Conservation (phyloP, 2,888 invertebrate species). For the Tholera decimalis region DNA sequence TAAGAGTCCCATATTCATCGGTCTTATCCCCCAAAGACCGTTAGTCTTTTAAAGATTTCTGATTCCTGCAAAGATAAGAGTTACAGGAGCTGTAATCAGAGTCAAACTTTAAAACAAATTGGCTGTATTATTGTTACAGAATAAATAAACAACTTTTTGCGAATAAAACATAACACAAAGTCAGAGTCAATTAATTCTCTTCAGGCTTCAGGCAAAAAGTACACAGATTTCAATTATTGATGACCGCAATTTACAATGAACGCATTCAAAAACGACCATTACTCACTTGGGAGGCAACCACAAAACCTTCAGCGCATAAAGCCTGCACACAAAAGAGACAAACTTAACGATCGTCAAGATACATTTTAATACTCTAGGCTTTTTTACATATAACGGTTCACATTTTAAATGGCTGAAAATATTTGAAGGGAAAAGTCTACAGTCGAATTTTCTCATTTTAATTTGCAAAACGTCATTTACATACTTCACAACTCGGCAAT, state of each 20-base stretch:
- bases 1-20: no score
- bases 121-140: background rate
- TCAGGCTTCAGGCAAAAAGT: constrained; percentile 18
- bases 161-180: background rate
- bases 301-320: constrained; percentile 36
- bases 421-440: background rate
- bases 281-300: constrained; percentile 31
- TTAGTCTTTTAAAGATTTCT: no score
- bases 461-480: constrained; percentile 1
- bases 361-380: constrained; percentile 37
- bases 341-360: constrained; percentile 43
- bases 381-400: constrained; percentile 19
- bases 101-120: no score
- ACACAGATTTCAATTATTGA: constrained; percentile 22
- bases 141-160: background rate
- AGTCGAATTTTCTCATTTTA: background rate
- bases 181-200: constrained; percentile 17
- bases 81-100: no score
- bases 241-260: constrained; percentile 23
- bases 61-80: no score
- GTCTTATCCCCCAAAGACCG: no score
- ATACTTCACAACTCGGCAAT: background rate
- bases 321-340: constrained; percentile 20
- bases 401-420: constrained; percentile 21
- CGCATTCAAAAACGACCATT: constrained; percentile 32